Base-by-base conservation (phyloP, 1,140 invertebrate species). In the Anadara kagoshimensis region DNA sequence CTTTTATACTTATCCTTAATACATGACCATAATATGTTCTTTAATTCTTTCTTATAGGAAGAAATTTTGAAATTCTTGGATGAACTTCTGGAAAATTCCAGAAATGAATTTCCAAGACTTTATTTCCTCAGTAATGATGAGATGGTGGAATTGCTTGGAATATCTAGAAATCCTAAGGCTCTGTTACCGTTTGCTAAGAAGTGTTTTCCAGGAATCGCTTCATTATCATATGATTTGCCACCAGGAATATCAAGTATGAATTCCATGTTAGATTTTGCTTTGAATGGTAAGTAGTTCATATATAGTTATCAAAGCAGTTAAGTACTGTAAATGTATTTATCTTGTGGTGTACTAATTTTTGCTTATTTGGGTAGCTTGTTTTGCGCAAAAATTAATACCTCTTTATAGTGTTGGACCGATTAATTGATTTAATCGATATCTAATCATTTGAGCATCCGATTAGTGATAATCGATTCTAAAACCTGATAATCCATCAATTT, bases 81-180 rank as follows among this genome's bases (percentile, higher is more conserved):
- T 36, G 44, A 24, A 8, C 69, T 83, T 11, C 63, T 87, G 62
- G 86, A 87, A 56, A 78, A 75, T 12, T 78, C 80, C 11, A 63
- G 86, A 12, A 69, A 73, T 43, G 78, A 83, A 68, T 89, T 89
- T 69, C 85, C 85, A 1, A 78, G 89, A 14, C 82, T 90, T 11
- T 88, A 88, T 65, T 90, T 90, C 76, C 79, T 89, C 56, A 87
- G 85, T 49, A 78, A 87, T 69, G 73, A 79, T 29, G 86, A 89
- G 57, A 65, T 89, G 24, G 81, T 89, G 3, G 83, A 88, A 36
- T 62, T 89, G 29, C 66, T 89, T 36, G 83, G 83, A 26, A 79
- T 88, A 56, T 85, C 85, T 7, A 79, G 87, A 36, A 87, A 88
- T 71, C 87, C 87, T n/a, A 83, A 83, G 44, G 81, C 76, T n/a